Evolutionary conservation across 2,888 invertebrate genomes (phyloP).

Genomic region (Spisula solida): DNA sequence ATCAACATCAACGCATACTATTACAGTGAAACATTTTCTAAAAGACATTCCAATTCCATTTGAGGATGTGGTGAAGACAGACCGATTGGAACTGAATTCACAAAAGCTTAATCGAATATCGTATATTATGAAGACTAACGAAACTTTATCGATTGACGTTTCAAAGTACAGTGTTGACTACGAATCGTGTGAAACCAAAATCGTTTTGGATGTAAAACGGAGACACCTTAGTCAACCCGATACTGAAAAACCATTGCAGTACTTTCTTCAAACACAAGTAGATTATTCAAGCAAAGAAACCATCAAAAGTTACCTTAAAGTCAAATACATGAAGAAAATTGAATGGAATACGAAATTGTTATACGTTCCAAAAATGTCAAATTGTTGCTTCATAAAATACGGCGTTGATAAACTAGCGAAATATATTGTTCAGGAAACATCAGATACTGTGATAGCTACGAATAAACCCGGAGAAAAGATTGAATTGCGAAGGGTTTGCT

Average conservation of each 20-base stretch:
- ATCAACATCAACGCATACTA: background rate
- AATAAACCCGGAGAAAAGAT: background rate
- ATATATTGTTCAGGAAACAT: constrained; percentile 2
- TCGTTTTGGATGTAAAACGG: background rate
- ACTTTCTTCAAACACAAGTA: constrained; percentile 13
- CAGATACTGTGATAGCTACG: background rate
- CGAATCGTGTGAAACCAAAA: background rate
- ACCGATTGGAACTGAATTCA: background rate
- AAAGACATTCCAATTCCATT: constrained; percentile 12
- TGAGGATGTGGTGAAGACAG: background rate
- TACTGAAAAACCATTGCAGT: background rate
- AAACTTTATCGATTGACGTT: background rate
- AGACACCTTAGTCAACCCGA: background rate
- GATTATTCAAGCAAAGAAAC: constrained; percentile 20
- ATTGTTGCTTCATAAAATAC: background rate
- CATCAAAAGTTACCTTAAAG: background rate
- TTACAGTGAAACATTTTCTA: constrained; percentile 10
- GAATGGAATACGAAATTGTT: background rate
- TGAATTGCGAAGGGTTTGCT: background rate
- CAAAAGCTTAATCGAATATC: background rate
- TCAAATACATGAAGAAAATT: constrained; percentile 19
- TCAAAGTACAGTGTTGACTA: background rate
- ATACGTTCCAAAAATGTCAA: background rate
- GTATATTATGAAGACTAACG: background rate
- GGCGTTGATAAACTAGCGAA: background rate